These are phyloP conservation scores for Fopius arisanus DNA, from an alignment of 1,140 invertebrate species.

Conservation along the genomic window DNA sequence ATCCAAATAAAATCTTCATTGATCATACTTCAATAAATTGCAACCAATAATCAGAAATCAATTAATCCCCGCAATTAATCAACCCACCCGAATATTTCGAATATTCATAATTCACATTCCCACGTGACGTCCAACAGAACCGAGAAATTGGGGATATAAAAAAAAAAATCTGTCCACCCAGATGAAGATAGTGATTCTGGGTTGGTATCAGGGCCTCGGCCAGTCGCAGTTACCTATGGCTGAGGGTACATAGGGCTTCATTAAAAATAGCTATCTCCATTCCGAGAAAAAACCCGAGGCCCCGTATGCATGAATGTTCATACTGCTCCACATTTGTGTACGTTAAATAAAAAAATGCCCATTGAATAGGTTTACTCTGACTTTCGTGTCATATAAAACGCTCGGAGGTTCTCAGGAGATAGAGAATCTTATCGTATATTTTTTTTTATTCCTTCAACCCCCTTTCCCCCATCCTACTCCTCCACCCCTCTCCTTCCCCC, in stretches of 20 bases:
- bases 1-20: no score
- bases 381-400: constrained; percentile 39
- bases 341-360: not conserved
- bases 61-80: no score
- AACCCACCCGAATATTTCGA: no score
- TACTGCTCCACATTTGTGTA: not conserved
- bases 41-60: no score
- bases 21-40: no score
- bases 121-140: no score
- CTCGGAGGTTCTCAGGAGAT: constrained; percentile 54
- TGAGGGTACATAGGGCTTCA: constrained; percentile 38
- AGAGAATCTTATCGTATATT: constrained; percentile 54
- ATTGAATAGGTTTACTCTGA: not conserved
- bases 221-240: constrained; percentile 45
- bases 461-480: not conserved
- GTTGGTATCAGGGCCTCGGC: constrained; percentile 42
- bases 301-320: constrained; percentile 32
- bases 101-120: no score
- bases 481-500: not conserved
- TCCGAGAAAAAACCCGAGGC: constrained; percentile 45
- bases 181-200: constrained; percentile 40
- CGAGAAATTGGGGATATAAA: no score
- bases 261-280: constrained; percentile 62
- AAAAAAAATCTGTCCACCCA: constrained; percentile 52
- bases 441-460: not conserved